Conservation (phyloP, 2,797 vertebrate species). For the Chelon auratus region DNA sequence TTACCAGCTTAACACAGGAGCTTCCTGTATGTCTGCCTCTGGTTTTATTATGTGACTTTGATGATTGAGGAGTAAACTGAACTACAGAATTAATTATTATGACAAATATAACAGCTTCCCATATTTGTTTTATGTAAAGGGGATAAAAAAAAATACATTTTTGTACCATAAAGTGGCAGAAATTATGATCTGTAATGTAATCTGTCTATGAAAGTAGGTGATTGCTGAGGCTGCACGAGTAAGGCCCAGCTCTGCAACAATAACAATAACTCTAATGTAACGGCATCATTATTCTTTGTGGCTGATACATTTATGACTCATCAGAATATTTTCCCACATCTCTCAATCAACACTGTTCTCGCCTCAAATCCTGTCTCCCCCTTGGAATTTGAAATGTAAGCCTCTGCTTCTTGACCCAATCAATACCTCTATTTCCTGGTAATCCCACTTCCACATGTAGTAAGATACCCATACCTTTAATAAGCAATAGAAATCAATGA, state of each 20-base stretch:
- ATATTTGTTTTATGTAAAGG: too few relatives aligned
- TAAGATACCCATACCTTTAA: slow-evolving; percentile 83
- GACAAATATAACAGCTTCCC: too few relatives aligned
- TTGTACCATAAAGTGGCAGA: too few relatives aligned
- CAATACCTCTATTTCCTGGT: slow-evolving; percentile 83
- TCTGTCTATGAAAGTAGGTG: not conserved
- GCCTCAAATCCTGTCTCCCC: slow-evolving; percentile 49
- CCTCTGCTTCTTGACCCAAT: slow-evolving; percentile 73
- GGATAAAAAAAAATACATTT: not conserved
- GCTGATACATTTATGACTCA: slow-evolving; percentile 14
- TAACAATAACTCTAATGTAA: not conserved
- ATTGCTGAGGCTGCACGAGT: not conserved
- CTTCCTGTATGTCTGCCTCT: too few relatives aligned
- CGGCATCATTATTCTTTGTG: not conserved
- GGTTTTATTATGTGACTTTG: too few relatives aligned
- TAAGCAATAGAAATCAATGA: slow-evolving; percentile 84
- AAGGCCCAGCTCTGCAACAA: not conserved
- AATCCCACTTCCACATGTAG: slow-evolving; percentile 79
- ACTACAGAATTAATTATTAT: too few relatives aligned
- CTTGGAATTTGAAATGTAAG: slow-evolving; percentile 72
- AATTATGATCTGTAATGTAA: not conserved
- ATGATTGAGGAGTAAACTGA: too few relatives aligned
- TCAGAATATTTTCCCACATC: slow-evolving; percentile 42
- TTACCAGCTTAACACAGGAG: too few relatives aligned
- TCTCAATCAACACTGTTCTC: slow-evolving; percentile 34